phyloP scores from a whole-genome alignment of 37 sponge, comb jelly and placozoan genomes.

The Cliona cf. orientalis region DNA sequence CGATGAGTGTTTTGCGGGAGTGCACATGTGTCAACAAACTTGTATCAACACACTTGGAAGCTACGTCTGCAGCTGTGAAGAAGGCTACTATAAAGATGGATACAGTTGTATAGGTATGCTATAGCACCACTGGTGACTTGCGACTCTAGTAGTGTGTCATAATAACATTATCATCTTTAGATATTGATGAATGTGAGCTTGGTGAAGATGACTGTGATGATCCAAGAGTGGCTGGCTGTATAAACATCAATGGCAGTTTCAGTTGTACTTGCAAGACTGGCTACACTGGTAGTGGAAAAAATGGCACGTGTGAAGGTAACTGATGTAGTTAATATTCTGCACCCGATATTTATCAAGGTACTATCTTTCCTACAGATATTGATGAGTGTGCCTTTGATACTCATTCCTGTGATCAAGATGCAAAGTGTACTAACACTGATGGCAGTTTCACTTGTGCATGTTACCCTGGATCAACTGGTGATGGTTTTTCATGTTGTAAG shows the following conservation, averaged over 20 bases:
- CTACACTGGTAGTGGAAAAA: too few relatives aligned
- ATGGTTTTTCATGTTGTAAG: slow-evolving; percentile 16
- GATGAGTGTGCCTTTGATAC: slow-evolving; percentile 29
- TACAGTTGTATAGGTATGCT: not conserved
- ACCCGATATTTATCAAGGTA: not conserved
- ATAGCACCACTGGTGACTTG: slow-evolving; percentile 1
- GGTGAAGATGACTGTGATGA: too few relatives aligned
- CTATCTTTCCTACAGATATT: slow-evolving; percentile 4
- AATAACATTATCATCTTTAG: slow-evolving; percentile 15
- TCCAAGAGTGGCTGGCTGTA: too few relatives aligned
- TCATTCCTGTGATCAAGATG: slow-evolving; percentile 5
- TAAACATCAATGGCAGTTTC: too few relatives aligned
- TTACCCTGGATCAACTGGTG: slow-evolving; percentile 42
- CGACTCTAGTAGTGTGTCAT: not conserved
- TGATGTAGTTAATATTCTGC: too few relatives aligned
- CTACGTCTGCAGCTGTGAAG: slow-evolving; percentile 41
- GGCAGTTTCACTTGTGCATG: slow-evolving; percentile 35
- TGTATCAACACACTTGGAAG: slow-evolving; percentile 47
- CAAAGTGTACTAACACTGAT: slow-evolving; percentile 17
- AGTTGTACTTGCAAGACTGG: too few relatives aligned
- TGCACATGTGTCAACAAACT: slow-evolving; percentile 14
- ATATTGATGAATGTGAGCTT: slow-evolving; percentile 40
- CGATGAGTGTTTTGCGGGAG: slow-evolving; percentile 20
- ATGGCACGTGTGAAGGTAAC: too few relatives aligned
- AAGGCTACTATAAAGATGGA: slow-evolving; percentile 38